Base-by-base conservation (phyloP, 2,888 invertebrate genomes). In the Hirtodrosophila alboralis region DNA sequence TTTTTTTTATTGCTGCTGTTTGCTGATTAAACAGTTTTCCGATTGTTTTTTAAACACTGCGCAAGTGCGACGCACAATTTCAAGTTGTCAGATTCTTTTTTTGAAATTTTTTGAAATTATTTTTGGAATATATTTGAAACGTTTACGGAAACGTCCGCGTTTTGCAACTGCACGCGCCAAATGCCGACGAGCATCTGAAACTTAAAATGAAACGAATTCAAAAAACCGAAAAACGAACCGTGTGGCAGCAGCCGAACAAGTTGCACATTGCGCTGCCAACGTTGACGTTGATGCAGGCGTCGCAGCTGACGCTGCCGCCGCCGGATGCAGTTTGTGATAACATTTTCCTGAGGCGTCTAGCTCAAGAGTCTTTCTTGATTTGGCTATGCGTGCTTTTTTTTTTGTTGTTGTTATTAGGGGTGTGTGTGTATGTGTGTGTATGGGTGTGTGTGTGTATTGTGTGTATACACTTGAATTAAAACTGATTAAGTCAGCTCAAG, bases 281-380 rank as follows among this genome's bases (percentile, higher is more conserved):
- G 34, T 14, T 28, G 33, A 34, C 33, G 21, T 4, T 8, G 38
- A 41, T 43, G 26, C 28, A 2, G 12, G 16, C 34, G 67, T 9
- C 13, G 30, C 7, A 43, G 27, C 4, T 30, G 61, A 14, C 33
- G 57, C 16, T 9, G 60, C 31, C 51, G 60, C 60, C 54, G 68
- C 75, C 84, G 85, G 85, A 85, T 84, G 84, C 84, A 85, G 80
- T 72, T 80, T 72, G 65, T 84, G 84, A 85, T 84, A 84, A 85
- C 81, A 80, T 83, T 83, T 76, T 83, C 75, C 67, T 75, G 57
- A 49, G 67, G 65, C 80, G 48, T 48, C 31, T 16, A 48, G 53
- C 69, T 65, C 47, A 54, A 60, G 49, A 51, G 26, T 54, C 49
- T 56, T 33, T 38, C 30, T 7, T 51, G 48, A 62, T 66, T 66